Base-by-base conservation (phyloP, 2,797 vertebrate species). In the Helarctos malayanus region DNA sequence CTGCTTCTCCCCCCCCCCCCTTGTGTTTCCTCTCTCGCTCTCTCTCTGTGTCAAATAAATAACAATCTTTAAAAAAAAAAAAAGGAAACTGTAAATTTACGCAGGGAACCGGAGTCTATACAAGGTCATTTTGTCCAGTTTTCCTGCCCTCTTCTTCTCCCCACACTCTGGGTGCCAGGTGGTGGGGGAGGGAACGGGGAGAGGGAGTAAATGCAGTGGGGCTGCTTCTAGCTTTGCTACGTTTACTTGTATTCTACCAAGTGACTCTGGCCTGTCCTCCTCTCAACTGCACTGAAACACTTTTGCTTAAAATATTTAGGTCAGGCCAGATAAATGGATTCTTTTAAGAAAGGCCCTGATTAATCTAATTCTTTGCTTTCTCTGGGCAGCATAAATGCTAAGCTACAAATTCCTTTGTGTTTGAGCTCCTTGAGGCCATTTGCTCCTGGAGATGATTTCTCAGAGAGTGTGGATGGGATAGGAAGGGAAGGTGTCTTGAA, bases 251-350 rank as follows among this genome's bases (percentile, higher is more conserved):
- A 14, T 78, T 71, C 75, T 63, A 38, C 63, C n/a, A n/a, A 88
- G 41, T 59, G 41, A 68, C 15, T 41, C 32, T 21, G 32, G 47
- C 69, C 54, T 19, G 9, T 45, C 38, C 41, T 97, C 54, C 93
- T 93, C 91, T 79, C 35, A 3, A 32, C 41, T 80, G 80, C 49
- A 78, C 82, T 54, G 27, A 84, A 89, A 91, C 54, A 75, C 47
- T 87, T 95, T 87, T 59, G 61, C 98, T 95, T 91, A 85, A 95
- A 97, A 96, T 97, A 97, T 98, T 97, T 97, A 96, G 94, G 98
- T 98, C 98, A 97, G 89, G 89, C 76, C 92, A 95, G 88, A 97
- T 92, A 96, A 97, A 97, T 88, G 88, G 61, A 94, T 94, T 95
- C 89, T 96, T 97, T 97, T 89, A 95, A 90, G 78, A 88, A 97